These are phyloP conservation scores for Myzus persicae DNA, from an alignment of 1,140 invertebrate species.

Conservation along the genomic window DNA sequence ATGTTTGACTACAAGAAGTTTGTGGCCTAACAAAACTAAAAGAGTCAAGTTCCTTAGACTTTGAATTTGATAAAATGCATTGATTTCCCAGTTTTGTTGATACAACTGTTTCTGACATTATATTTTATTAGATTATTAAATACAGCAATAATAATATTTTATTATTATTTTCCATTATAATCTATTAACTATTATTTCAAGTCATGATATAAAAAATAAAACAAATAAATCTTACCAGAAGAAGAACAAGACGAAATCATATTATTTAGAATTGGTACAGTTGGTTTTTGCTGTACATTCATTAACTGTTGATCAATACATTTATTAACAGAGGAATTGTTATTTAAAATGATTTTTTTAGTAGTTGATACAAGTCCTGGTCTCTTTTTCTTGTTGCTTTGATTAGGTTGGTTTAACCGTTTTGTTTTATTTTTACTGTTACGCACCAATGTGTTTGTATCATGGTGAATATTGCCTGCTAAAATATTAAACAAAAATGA, in stretches of 20 bases:
- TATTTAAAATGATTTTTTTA: slow-evolving; percentile 31
- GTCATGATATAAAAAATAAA: background rate
- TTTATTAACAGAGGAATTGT: background rate
- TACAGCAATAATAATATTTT: background rate
- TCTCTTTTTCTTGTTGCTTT: background rate
- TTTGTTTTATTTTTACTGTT: slow-evolving; percentile 35
- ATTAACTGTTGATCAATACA: slow-evolving; percentile 2
- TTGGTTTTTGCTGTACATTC: slow-evolving; percentile 17
- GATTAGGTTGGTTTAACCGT: background rate
- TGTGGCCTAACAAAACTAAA: slow-evolving; percentile 39
- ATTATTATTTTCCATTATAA: background rate
- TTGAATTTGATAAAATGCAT: background rate
- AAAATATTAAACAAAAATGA: background rate
- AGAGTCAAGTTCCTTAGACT: background rate
- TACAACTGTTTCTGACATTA: background rate
- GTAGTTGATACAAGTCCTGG: background rate
- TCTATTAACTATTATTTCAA: background rate
- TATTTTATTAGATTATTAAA: background rate
- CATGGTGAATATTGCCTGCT: background rate
- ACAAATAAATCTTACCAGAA: background rate
- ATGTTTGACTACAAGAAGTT: background rate
- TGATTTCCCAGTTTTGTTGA: background rate
- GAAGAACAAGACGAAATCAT: background rate
- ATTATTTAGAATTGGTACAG: background rate
- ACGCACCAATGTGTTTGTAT: background rate